Conservation (phyloP, 2,113 vertebrate species). For the Butorides virescens region DNA sequence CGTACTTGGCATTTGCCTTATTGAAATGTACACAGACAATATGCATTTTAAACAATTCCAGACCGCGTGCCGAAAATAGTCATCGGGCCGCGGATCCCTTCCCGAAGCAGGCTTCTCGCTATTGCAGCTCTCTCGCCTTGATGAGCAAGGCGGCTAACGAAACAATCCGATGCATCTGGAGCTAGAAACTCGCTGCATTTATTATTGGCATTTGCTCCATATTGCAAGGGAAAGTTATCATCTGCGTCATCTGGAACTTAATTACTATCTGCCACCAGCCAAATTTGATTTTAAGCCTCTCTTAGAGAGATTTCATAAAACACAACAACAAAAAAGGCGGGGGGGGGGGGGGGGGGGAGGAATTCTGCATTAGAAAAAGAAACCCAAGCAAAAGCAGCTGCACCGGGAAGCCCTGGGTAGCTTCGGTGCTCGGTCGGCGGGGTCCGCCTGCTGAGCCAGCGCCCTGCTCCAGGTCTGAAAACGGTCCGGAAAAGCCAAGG, state of each 20-base stretch:
- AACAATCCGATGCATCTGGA: conserved; percentile 62
- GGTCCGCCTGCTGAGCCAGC: background rate
- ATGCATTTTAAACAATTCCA: conserved; percentile 82
- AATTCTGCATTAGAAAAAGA: accelerated
- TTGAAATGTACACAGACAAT: conserved; percentile 94
- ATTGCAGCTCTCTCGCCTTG: conserved; percentile 27
- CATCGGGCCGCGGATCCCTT: conserved; percentile 6
- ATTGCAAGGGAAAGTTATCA: conserved; percentile 52
- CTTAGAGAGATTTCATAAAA: background rate
- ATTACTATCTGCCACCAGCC: conserved; percentile 46
- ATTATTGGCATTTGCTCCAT: conserved; percentile 59
- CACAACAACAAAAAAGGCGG: background rate
- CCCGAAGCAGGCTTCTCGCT: conserved; percentile 33
- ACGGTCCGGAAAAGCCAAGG: accelerated
- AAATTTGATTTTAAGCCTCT: conserved; percentile 12
- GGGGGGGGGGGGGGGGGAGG: background rate
- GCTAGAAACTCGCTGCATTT: background rate
- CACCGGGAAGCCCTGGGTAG: background rate
- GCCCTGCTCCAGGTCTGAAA: background rate
- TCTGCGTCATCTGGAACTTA: conserved; percentile 61
- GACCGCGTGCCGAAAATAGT: conserved; percentile 51
- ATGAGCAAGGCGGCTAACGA: conserved; percentile 6
- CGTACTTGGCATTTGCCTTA: conserved; percentile 91
- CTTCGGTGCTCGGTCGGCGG: accelerated
- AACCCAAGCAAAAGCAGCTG: background rate